Conservation (phyloP, 1,140 invertebrate species). For the Drosophila navojoa region DNA sequence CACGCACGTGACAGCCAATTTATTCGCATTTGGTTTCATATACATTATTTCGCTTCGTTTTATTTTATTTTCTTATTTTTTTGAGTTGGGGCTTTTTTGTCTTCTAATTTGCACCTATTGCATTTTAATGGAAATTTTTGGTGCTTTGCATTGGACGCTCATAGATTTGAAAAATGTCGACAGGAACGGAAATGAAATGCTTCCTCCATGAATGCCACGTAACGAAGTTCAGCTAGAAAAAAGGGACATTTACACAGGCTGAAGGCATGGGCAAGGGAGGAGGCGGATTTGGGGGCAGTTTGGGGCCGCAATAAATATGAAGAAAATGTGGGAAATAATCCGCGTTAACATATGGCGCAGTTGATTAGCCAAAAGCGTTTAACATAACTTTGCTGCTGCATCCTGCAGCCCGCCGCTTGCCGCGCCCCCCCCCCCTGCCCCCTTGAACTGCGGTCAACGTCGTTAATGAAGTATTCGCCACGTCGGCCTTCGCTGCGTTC, state of each 20-base stretch:
- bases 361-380: constrained; percentile 57
- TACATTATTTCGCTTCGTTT: constrained; percentile 27
- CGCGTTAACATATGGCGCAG: constrained; percentile 71
- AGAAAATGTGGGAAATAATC: constrained; percentile 56
- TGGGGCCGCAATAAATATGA: constrained; percentile 61
- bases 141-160: constrained; percentile 72
- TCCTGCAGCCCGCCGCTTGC: neutral
- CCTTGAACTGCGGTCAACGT: constrained; percentile 17
- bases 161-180: constrained; percentile 80
- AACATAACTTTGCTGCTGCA: constrained; percentile 20
- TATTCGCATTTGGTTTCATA: constrained; percentile 26
- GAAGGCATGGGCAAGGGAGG: neutral
- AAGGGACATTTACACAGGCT: constrained; percentile 16
- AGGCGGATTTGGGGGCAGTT: too few relatives aligned
- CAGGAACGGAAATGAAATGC: constrained; percentile 78
- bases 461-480: constrained; percentile 58
- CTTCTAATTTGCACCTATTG: constrained; percentile 79
- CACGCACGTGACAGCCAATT: constrained; percentile 1
- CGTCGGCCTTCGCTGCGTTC: constrained; percentile 63
- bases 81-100: constrained; percentile 39
- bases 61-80: constrained; percentile 32
- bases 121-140: constrained; percentile 72
- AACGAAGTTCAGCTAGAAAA: neutral
- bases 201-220: constrained; percentile 43
- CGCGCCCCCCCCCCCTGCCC: neutral